phyloP scores from a whole-genome alignment of 2,113 vertebrate species.

The Peromyscus leucopus region DNA sequence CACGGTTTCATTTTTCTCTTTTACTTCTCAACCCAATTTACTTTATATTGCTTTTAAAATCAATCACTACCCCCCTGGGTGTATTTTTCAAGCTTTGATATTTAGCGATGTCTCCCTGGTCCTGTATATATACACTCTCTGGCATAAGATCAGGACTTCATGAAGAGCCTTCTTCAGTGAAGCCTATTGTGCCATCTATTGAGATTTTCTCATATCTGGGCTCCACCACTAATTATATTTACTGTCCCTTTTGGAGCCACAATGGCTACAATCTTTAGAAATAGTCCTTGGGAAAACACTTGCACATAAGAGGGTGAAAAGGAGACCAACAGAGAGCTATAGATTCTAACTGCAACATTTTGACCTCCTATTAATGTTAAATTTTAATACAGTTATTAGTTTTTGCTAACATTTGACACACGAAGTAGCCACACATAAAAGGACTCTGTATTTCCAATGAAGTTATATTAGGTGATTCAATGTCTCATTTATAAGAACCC shows the following conservation, averaged over 20 bases:
- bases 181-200: neutral
- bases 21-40: neutral
- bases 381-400: constrained; percentile 52
- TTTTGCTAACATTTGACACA: constrained; percentile 29
- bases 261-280: constrained; percentile 49
- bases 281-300: constrained; percentile 20
- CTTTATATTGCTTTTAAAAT: constrained; percentile 30
- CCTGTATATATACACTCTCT: neutral
- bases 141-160: neutral
- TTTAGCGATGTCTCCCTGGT: neutral
- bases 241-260: neutral
- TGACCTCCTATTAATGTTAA: constrained; percentile 61
- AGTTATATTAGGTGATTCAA: constrained; percentile 51
- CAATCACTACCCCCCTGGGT: neutral
- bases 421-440: constrained; percentile 25
- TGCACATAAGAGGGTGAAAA: constrained; percentile 56
- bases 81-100: neutral
- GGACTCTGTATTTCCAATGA: constrained; percentile 38
- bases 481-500: constrained; percentile 51
- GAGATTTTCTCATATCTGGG: constrained; percentile 23
- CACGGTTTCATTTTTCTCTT: neutral
- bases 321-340: constrained; percentile 46
- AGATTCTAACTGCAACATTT: constrained; percentile 46
- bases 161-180: constrained; percentile 17
- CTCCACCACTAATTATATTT: constrained; percentile 53